These are phyloP conservation scores for Aphodius sticticus DNA, from an alignment of 2,888 invertebrate species.

Conservation along the genomic window DNA sequence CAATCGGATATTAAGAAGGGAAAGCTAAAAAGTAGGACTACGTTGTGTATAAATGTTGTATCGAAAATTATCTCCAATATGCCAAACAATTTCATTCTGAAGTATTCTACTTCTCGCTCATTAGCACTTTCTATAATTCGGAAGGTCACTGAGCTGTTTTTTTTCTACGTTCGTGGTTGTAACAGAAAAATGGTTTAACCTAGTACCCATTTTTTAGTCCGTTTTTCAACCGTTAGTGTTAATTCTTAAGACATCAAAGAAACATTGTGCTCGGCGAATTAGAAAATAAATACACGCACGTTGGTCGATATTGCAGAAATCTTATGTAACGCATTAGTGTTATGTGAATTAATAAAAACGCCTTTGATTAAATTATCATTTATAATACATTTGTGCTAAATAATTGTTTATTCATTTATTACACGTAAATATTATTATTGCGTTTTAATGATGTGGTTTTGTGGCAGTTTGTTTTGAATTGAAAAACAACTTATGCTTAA, in stretches of 20 bases:
- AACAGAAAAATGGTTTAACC: background rate
- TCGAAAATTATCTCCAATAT: background rate
- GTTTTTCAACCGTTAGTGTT: background rate
- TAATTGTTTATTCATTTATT: no score
- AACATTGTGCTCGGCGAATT: background rate
- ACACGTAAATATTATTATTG: no score
- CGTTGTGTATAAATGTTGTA: background rate
- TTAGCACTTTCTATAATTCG: background rate
- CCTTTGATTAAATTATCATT: no score
- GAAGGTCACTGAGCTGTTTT: background rate
- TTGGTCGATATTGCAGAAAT: background rate
- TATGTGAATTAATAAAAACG: no score
- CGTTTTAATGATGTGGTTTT: no score
- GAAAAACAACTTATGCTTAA: no score
- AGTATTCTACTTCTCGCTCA: background rate
- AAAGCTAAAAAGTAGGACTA: background rate
- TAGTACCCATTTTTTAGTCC: background rate
- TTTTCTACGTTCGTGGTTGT: background rate
- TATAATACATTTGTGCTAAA: no score
- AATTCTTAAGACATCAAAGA: background rate
- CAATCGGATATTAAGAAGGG: background rate
- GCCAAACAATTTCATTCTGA: background rate
- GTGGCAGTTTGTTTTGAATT: no score
- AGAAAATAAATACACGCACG: background rate
- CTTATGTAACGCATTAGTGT: background rate